phyloP scores from a whole-genome alignment of 2,113 vertebrate species.

The Triplophysa rosa region DNA sequence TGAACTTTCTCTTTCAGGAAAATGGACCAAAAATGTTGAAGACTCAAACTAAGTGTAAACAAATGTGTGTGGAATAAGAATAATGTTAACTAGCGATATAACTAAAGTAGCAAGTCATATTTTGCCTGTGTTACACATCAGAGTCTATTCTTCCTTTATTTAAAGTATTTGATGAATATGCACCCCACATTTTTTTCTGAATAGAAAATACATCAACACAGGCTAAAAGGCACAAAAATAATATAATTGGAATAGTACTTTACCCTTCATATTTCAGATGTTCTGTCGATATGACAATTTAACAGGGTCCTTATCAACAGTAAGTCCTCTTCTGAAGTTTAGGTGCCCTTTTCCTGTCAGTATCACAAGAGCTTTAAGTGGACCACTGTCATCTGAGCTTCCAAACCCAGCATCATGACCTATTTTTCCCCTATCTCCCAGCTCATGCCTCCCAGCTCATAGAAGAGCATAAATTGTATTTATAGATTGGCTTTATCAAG shows the following conservation, averaged over 20 bases:
- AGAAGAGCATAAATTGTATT: constrained; percentile 20
- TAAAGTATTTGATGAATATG: too few relatives aligned
- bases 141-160: too few relatives aligned
- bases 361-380: constrained; percentile 18
- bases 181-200: too few relatives aligned
- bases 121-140: too few relatives aligned
- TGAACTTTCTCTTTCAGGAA: too few relatives aligned
- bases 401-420: constrained; percentile 10
- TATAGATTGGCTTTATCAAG: constrained; percentile 36
- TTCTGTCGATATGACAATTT: background rate
- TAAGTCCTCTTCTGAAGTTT: background rate
- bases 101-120: too few relatives aligned
- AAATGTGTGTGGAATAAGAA: too few relatives aligned
- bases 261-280: background rate
- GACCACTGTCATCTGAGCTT: constrained; percentile 2
- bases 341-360: background rate
- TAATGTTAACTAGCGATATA: too few relatives aligned
- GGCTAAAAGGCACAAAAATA: background rate
- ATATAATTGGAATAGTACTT: background rate
- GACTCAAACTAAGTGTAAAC: too few relatives aligned
- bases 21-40: too few relatives aligned
- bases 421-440: background rate
- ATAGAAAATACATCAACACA: background rate
- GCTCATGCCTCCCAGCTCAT: constrained; percentile 13
- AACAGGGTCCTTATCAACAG: background rate